Evolutionary conservation across 2,113 vertebrate genomes (phyloP).

Genomic region (Hypanus sabinus): DNA sequence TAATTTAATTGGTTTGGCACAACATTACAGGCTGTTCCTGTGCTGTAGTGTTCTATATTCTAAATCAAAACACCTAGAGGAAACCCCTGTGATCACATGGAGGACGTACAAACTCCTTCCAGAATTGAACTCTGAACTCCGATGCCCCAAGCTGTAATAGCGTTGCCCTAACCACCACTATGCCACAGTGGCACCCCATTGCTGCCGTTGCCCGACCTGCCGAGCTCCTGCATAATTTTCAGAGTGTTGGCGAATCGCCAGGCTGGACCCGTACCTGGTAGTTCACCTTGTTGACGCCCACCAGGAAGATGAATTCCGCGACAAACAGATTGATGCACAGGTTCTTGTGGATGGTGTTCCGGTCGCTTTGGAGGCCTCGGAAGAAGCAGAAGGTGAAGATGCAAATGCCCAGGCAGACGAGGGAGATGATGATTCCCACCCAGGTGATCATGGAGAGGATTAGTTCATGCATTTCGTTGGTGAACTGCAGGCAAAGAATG

Average conservation of each 20-base stretch:
- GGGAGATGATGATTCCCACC: constrained; percentile 89
- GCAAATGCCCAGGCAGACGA: constrained; percentile 90
- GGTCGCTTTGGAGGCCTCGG: constrained; percentile 93
- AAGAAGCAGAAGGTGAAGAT: constrained; percentile 99
- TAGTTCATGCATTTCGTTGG: constrained; percentile 72
- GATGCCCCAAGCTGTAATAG: too few relatives aligned
- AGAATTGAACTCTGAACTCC: too few relatives aligned
- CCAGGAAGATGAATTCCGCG: constrained; percentile 94
- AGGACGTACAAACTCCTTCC: too few relatives aligned
- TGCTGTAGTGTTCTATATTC: too few relatives aligned
- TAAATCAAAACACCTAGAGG: too few relatives aligned
- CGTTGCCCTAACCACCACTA: too few relatives aligned
- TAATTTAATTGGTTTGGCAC: too few relatives aligned
- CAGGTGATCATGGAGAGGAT: constrained; percentile 90
- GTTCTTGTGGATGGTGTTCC: constrained; percentile 99
- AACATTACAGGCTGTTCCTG: too few relatives aligned
- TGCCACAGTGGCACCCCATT: too few relatives aligned
- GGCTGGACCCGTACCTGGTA: constrained; percentile 69
- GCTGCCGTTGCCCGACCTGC: too few relatives aligned
- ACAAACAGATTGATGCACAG: constrained; percentile 97
- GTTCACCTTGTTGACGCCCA: constrained; percentile 92
- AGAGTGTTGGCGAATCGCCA: constrained; percentile 36
- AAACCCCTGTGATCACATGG: too few relatives aligned
- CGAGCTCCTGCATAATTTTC: too few relatives aligned
- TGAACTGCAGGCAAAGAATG: constrained; percentile 63